These are phyloP conservation scores for Petromus typicus DNA, from an alignment of 2,113 vertebrate species.

Conservation along the genomic window DNA sequence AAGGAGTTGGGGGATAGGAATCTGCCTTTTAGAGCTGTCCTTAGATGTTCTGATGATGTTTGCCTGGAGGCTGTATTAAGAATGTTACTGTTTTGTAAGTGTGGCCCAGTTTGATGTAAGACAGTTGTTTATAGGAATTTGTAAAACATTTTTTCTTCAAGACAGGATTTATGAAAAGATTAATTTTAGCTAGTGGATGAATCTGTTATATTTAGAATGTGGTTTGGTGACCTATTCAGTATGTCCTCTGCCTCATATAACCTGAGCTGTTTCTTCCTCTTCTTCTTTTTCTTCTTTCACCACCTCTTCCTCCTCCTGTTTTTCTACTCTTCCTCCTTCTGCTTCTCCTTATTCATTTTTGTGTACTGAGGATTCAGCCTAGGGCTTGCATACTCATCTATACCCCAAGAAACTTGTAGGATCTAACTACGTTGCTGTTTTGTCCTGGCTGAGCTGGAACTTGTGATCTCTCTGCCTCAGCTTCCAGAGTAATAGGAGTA, in stretches of 20 bases:
- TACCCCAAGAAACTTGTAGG: not conserved
- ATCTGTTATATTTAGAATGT: not conserved
- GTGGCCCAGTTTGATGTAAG: not conserved
- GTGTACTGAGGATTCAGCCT: not conserved
- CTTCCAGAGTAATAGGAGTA: not conserved
- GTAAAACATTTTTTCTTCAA: not conserved
- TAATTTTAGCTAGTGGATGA: not conserved
- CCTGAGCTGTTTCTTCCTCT: not conserved
- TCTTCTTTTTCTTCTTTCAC: not conserved
- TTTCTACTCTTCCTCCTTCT: not conserved
- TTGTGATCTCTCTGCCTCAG: not conserved
- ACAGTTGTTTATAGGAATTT: constrained; percentile 32
- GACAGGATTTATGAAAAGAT: not conserved
- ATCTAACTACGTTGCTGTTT: not conserved
- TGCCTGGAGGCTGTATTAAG: not conserved
- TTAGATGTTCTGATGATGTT: not conserved
- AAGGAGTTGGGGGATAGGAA: not conserved
- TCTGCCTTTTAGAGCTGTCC: not conserved
- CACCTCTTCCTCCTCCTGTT: not conserved
- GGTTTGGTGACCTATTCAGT: not conserved
- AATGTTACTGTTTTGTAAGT: not conserved
- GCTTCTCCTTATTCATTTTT: not conserved
- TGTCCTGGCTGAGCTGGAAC: not conserved
- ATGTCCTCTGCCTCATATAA: not conserved
- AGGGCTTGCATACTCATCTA: not conserved